Evolutionary conservation across 1,140 invertebrate species (phyloP).

Genomic region (Eriocheir sinensis): DNA sequence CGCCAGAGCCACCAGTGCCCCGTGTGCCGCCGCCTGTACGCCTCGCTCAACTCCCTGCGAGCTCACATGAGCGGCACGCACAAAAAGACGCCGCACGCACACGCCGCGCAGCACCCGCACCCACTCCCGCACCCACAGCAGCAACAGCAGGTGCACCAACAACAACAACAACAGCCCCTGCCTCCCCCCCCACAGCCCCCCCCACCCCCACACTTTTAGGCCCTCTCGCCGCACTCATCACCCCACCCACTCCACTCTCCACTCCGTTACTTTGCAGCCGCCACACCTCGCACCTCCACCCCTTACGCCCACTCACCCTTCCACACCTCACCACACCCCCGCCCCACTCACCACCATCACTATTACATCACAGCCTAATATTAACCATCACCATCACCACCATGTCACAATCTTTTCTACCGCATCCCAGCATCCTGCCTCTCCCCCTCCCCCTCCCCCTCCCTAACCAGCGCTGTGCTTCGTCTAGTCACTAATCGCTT

Average conservation of each 20-base stretch:
- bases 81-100: constrained; percentile 85
- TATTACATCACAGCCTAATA: background rate
- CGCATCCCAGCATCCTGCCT: background rate
- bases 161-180: background rate
- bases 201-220: background rate
- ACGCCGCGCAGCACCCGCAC: constrained; percentile 90
- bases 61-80: constrained; percentile 95
- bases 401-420: background rate
- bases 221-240: background rate
- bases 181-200: background rate
- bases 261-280: background rate
- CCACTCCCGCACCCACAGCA: constrained; percentile 85
- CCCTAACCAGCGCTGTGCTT: no score
- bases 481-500: background rate
- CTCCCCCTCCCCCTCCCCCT: no score
- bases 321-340: background rate
- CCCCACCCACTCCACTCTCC: background rate
- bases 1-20: constrained; percentile 93
- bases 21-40: constrained; percentile 93
- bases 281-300: background rate
- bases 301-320: background rate
- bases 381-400: background rate
- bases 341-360: background rate
- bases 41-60: constrained; percentile 91
- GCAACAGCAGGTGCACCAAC: no score